Base-by-base conservation (phyloP, 2,113 vertebrate genomes). In the Nycticebus coucang region DNA sequence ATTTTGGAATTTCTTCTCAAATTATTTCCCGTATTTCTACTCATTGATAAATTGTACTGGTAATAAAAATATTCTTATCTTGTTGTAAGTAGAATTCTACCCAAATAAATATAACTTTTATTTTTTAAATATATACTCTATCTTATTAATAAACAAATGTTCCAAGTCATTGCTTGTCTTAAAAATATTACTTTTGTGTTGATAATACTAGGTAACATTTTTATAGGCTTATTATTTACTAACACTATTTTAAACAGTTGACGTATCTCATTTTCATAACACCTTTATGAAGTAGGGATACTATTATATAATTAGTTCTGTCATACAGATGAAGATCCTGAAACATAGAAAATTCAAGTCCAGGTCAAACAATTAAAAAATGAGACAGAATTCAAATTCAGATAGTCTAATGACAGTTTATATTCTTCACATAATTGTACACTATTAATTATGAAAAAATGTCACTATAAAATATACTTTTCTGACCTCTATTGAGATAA, bases 381-480 rank as follows among this genome's bases (percentile, higher is more conserved):
- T 12, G 17, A 87, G 33, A 57, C 24, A 84, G 33, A 91, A 93
- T 91, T 93, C 75, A 93, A 89, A 87, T 78, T 83, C 45, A 41
- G 53, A 22, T 69, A 45, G 55, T 37, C 22, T 94, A 72, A 83
- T 26, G 50, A 35, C 5, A 71, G 14, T 33, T 33, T 57, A 78
- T n/a, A 68, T 14, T 69, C 28, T 87, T 96, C 62, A 50, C 6
- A 41, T 41, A 41, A 41, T 35, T 88, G 9, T 57, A 30, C 11
- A 68, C 3, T 41, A 80, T 35, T 93, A 92, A 93, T 64, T 84
- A 87, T 60, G 28, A 53, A 96, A 96, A 93, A 79, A 64, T n/a
- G 6, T 37, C 35, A 75, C 57, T 4, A 30, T 79, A 92, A 87
- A 79, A 81, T 72, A 17, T 93, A 68, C 19, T 53, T 80, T 91